Evolutionary conservation across 2,113 vertebrate species (phyloP), one percentile per base, ranked within the genome.

Genomic region (Catharus bicknelli): DNA sequence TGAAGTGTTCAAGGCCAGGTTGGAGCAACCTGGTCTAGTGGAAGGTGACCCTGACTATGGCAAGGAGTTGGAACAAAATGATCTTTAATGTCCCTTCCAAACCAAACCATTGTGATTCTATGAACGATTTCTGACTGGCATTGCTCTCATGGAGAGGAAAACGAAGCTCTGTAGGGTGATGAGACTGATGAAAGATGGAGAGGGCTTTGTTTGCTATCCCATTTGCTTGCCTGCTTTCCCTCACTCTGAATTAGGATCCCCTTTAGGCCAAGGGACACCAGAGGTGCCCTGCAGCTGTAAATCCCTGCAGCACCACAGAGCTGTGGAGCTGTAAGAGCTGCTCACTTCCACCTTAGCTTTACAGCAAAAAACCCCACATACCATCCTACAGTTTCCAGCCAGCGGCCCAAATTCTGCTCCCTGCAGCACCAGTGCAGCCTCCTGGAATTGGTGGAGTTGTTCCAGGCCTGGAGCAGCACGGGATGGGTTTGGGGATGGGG

Each of bases 301-400:
- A 83, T 59, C 70, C 4, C 0, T 20, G 22, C 26, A 53, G 1
- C 53, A 43, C 76, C 57, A 3, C 0, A 0, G 73, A 47, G 40
- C 16, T 9, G 23, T 0, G 1, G 55, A 68, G 63, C 25, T 27
- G 18, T 25, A 9, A 47, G 53, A 47, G 3, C 50, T 3, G 0
- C n/a, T 64, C 23, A 0, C 34, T 76, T 74, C 59, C 29, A 45
- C 10, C 11, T 64, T 8, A 34, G 25, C 4, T 67, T 32, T 76
- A 30, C 30, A 48, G 48, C 32, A 63, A 75, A 89, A 50, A 21
- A 6, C 0, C 20, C 6, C 42, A n/a, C 34, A 4, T 30, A 1
- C 19, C 15, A 2, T 29, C 78, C 29, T 16, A 4, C 27, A 2
- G 5, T 57, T 84, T 40, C 45, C 34, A 70, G 36, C 4, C 38